Conservation (phyloP, 2,888 invertebrate species). For the Bugulina stolonifera region DNA sequence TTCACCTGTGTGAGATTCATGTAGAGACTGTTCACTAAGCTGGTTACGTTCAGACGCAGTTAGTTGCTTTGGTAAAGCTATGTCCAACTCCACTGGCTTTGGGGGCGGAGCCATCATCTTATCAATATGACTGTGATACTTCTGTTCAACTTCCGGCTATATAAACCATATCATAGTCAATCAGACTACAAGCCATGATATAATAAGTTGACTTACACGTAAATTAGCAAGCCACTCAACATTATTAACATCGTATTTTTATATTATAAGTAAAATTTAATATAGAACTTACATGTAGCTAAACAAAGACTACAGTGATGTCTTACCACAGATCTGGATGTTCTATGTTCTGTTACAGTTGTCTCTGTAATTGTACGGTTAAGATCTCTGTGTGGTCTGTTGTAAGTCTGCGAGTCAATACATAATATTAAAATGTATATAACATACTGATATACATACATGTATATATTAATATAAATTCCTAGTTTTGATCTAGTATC, state of each 20-base stretch:
- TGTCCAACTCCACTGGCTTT: conserved; percentile 1
- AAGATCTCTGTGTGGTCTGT: neutral
- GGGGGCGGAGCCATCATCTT: neutral
- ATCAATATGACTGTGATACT: conserved; percentile 15
- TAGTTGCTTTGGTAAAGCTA: conserved; percentile 5
- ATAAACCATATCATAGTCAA: too few relatives aligned
- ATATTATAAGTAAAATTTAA: too few relatives aligned
- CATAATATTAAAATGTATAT: too few relatives aligned
- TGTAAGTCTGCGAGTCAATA: neutral
- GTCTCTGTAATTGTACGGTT: conserved; percentile 14
- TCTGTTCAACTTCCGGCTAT: neutral
- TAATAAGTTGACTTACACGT: too few relatives aligned
- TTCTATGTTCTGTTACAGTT: conserved; percentile 15
- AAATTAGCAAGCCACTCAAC: too few relatives aligned
- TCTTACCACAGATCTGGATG: neutral
- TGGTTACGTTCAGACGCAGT: neutral
- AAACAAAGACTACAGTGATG: too few relatives aligned
- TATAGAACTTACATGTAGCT: too few relatives aligned
- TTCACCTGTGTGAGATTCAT: neutral
- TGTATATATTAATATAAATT: too few relatives aligned
- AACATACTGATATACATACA: too few relatives aligned
- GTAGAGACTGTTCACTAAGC: neutral
- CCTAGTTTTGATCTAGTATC: too few relatives aligned
- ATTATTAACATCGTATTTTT: too few relatives aligned
- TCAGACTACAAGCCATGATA: too few relatives aligned